A percentile compares a stretch with the other conserved stretches of the same genome.
These are phyloP conservation scores for Drosophila saltans DNA, from an alignment of 1,140 invertebrate genomes.

Conservation along the genomic window DNA sequence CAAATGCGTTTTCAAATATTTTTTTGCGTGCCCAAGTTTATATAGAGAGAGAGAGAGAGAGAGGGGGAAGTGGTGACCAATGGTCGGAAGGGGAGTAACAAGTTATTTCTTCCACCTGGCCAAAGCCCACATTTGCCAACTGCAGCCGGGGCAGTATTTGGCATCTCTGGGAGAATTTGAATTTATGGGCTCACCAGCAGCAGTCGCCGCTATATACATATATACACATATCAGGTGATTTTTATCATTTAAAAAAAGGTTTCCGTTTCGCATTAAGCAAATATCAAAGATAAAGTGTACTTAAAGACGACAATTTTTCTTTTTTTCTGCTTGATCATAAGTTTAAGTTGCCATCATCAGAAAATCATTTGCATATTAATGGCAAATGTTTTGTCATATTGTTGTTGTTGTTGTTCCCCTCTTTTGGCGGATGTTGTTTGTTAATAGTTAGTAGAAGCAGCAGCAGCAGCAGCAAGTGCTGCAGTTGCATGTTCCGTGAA, in stretches of 20 bases:
- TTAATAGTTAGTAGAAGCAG: background rate
- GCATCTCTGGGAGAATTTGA: conserved; percentile 26
- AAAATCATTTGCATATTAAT: conserved; percentile 76
- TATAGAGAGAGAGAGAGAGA: background rate
- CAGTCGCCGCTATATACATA: background rate
- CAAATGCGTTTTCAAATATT: conserved; percentile 38
- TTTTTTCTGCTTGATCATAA: conserved; percentile 52
- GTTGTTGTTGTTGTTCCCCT: conserved; percentile 21
- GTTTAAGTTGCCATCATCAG: conserved; percentile 42
- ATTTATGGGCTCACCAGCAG: conserved; percentile 43
- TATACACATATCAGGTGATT: conserved; percentile 29
- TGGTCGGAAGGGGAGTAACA: background rate
- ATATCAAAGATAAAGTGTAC: conserved; percentile 31
- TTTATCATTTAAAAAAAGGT: conserved; percentile 55
- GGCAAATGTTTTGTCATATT: conserved; percentile 71
- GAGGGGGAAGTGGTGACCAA: background rate
- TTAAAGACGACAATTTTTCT: conserved; percentile 31
- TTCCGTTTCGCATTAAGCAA: conserved; percentile 59
- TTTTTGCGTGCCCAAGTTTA: conserved; percentile 33
- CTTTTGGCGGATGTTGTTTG: conserved; percentile 62
- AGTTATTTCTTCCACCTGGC: conserved; percentile 62
- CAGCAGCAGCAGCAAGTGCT: conserved; percentile 7
- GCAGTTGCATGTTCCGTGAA: conserved; percentile 36
- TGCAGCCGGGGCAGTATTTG: conserved; percentile 43
- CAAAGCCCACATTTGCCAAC: conserved; percentile 39